These are phyloP conservation scores for Pseudococcus viburni DNA, from an alignment of 2,888 invertebrate species.

Conservation along the genomic window DNA sequence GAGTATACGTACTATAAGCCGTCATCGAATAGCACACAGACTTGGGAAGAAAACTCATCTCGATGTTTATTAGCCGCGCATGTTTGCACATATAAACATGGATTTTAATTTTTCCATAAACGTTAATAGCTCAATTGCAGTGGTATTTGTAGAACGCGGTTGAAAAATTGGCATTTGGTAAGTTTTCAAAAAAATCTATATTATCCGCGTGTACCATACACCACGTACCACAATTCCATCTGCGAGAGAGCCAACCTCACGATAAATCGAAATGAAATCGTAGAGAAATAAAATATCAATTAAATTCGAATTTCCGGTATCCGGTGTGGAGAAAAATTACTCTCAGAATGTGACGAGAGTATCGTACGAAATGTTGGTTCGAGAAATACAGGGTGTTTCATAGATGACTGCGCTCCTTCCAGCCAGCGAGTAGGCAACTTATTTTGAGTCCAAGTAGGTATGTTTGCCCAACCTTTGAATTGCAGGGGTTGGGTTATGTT, in stretches of 20 bases:
- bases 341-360: neutral
- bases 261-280: neutral
- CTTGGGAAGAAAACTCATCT: neutral
- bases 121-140: constrained; percentile 10
- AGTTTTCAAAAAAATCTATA: neutral
- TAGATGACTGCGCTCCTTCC: too few relatives aligned
- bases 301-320: neutral
- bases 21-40: neutral
- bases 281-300: constrained; percentile 1
- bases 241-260: neutral
- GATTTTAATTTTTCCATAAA: constrained; percentile 34
- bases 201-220: neutral
- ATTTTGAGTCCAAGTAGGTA: too few relatives aligned
- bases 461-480: too few relatives aligned
- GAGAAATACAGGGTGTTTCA: too few relatives aligned
- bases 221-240: neutral
- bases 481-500: too few relatives aligned
- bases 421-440: too few relatives aligned
- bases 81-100: neutral
- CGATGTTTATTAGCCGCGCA: constrained; percentile 29
- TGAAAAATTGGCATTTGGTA: neutral
- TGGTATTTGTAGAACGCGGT: neutral
- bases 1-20: neutral
- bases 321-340: neutral
- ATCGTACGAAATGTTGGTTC: neutral